These are phyloP conservation scores for Tenthredo notha DNA, from an alignment of 2,888 invertebrate species.

Conservation along the genomic window DNA sequence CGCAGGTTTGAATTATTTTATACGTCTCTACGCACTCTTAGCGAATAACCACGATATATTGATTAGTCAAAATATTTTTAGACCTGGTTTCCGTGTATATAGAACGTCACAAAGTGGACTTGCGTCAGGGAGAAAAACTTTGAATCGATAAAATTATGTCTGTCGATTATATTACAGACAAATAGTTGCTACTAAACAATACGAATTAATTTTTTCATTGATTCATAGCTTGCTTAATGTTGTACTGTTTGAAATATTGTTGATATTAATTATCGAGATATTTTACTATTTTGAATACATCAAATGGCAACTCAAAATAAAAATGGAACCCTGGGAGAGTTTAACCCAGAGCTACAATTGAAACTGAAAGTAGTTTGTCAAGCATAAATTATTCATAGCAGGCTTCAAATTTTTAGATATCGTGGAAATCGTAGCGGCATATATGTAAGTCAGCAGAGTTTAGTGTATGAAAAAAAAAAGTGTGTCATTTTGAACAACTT, in stretches of 20 bases:
- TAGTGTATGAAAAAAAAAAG: not conserved
- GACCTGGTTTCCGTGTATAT: not conserved
- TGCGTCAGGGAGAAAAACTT: not conserved
- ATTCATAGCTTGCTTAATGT: not conserved
- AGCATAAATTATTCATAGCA: not conserved
- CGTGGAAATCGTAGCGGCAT: not conserved
- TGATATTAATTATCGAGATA: not conserved
- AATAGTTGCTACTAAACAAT: not conserved
- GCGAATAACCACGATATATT: not conserved
- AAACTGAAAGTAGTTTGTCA: not conserved
- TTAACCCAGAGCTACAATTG: not conserved
- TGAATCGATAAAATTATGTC: not conserved
- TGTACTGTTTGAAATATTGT: not conserved
- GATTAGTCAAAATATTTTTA: constrained; percentile 42
- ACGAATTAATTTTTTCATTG: not conserved
- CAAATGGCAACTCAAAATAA: not conserved
- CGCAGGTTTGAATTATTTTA: not conserved
- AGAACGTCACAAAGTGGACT: constrained; percentile 1
- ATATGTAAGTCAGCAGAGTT: not conserved
- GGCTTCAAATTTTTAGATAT: not conserved
- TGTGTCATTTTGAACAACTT: not conserved
- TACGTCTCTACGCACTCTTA: not conserved
- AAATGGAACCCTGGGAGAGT: not conserved
- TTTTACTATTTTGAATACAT: not conserved
- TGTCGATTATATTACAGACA: not conserved